Conservation (phyloP, 2,888 invertebrate genomes). For the Timema cristinae region DNA sequence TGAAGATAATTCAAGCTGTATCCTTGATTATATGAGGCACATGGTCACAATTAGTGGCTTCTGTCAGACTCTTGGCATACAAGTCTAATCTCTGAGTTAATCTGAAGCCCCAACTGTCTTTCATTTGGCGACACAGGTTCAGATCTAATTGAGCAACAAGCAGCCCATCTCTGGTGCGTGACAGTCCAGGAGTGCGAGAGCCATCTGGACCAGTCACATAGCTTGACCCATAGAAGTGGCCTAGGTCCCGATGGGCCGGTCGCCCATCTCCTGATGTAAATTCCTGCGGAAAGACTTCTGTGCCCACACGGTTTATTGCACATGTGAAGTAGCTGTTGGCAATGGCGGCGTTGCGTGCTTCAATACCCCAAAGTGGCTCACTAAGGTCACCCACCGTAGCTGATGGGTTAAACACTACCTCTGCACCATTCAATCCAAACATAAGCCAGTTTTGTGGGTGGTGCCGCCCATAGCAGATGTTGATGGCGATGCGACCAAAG, state of each 20-base stretch:
- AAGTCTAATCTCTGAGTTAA: slow-evolving; percentile 91
- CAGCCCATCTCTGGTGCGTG: slow-evolving; percentile 74
- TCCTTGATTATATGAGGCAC: not conserved
- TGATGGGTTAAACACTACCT: slow-evolving; percentile 98
- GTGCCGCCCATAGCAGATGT: slow-evolving; percentile 97
- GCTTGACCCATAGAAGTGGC: slow-evolving; percentile 93
- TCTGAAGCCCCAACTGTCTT: slow-evolving; percentile 90
- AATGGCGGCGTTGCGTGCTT: slow-evolving; percentile 92
- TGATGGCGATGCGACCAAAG: slow-evolving; percentile 85
- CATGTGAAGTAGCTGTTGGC: slow-evolving; percentile 94
- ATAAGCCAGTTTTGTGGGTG: slow-evolving; percentile 98
- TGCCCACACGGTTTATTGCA: slow-evolving; percentile 91
- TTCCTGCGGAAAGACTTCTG: slow-evolving; percentile 73
- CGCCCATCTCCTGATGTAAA: slow-evolving; percentile 81
- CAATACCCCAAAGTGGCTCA: slow-evolving; percentile 93
- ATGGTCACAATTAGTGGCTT: not conserved
- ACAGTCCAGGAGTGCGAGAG: slow-evolving; percentile 79
- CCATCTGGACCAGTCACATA: slow-evolving; percentile 95
- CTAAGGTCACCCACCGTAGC: slow-evolving; percentile 76
- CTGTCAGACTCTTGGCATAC: slow-evolving; percentile 71
- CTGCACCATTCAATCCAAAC: slow-evolving; percentile 95
- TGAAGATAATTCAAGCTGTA: no score
- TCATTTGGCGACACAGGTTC: slow-evolving; percentile 89
- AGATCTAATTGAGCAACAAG: slow-evolving; percentile 86
- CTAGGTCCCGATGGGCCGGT: slow-evolving; percentile 72